Conservation (phyloP, 2,797 vertebrate genomes). For the Spheniscus humboldti region DNA sequence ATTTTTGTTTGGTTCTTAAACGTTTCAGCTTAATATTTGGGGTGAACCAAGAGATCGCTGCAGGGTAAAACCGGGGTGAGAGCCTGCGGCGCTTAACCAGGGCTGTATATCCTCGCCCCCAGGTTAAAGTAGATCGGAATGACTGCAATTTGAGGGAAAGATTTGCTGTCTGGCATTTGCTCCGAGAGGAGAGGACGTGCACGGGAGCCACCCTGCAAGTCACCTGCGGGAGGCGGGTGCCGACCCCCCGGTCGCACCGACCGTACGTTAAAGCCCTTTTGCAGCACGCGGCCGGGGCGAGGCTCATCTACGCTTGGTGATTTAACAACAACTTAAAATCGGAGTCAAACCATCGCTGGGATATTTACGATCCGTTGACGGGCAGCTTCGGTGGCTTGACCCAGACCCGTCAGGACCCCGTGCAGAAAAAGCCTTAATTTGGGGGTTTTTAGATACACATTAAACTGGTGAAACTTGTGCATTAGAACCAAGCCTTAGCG, state of each 20-base stretch:
- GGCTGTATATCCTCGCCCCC: rapidly evolving
- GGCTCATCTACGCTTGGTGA: background rate
- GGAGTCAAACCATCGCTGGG: background rate
- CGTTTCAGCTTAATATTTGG: background rate
- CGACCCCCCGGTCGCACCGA: too few species aligned
- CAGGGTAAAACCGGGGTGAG: background rate
- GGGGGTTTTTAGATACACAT: rapidly evolving
- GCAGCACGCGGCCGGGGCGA: background rate
- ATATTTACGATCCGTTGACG: rapidly evolving
- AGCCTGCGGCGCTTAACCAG: too few species aligned
- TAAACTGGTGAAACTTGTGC: background rate
- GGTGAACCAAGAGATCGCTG: background rate
- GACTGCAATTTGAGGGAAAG: rapidly evolving
- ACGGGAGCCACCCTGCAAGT: background rate
- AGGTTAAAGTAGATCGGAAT: rapidly evolving
- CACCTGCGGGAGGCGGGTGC: background rate
- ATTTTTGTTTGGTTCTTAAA: background rate
- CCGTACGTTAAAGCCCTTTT: rapidly evolving
- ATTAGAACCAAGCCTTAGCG: background rate
- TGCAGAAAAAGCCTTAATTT: background rate
- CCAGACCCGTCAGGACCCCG: too few species aligned
- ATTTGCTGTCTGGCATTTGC: background rate
- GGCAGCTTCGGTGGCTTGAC: background rate
- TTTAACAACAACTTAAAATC: background rate
- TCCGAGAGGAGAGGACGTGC: too few species aligned